These are phyloP conservation scores for Physella acuta DNA, from an alignment of 1,140 invertebrate genomes.

Conservation along the genomic window DNA sequence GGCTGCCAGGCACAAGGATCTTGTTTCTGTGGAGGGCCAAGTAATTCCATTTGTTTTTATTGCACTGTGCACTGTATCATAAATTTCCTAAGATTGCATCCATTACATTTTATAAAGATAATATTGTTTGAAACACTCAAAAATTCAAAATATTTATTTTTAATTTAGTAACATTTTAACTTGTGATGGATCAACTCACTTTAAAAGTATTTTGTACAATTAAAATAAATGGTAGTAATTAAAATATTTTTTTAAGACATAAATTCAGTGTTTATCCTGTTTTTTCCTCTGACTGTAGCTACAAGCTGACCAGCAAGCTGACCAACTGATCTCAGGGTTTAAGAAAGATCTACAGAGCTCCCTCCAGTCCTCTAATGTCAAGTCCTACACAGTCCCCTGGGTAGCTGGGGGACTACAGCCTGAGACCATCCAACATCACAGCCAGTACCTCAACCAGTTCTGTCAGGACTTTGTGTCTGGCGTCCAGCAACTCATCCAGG, in stretches of 20 bases:
- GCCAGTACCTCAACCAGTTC: conserved; percentile 42
- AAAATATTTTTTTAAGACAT: too few relatives aligned
- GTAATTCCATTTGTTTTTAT: conserved; percentile 27
- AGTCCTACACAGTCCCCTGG: conserved; percentile 33
- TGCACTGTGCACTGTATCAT: conserved; percentile 31
- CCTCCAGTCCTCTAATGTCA: conserved; percentile 25
- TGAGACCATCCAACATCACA: conserved; percentile 31
- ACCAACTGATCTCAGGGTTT: too few relatives aligned
- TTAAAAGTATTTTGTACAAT: too few relatives aligned
- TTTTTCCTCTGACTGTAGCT: too few relatives aligned
- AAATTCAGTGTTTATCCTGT: too few relatives aligned
- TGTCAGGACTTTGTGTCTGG: conserved; percentile 40
- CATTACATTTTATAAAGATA: too few relatives aligned
- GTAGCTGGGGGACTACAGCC: conserved; percentile 38
- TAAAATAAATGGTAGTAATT: too few relatives aligned
- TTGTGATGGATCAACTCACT: too few relatives aligned
- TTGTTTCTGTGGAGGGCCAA: conserved; percentile 33
- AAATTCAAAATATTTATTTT: too few relatives aligned
- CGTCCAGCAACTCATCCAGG: conserved; percentile 36
- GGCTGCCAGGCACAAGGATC: conserved; percentile 37
- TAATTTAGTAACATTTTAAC: too few relatives aligned
- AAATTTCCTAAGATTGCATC: not conserved
- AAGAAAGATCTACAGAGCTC: conserved; percentile 23
- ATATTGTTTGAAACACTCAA: too few relatives aligned
- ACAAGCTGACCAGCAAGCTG: too few relatives aligned